Evolutionary conservation across 2,888 invertebrate genomes (phyloP).

Genomic region (Drosophila demipolita): DNA sequence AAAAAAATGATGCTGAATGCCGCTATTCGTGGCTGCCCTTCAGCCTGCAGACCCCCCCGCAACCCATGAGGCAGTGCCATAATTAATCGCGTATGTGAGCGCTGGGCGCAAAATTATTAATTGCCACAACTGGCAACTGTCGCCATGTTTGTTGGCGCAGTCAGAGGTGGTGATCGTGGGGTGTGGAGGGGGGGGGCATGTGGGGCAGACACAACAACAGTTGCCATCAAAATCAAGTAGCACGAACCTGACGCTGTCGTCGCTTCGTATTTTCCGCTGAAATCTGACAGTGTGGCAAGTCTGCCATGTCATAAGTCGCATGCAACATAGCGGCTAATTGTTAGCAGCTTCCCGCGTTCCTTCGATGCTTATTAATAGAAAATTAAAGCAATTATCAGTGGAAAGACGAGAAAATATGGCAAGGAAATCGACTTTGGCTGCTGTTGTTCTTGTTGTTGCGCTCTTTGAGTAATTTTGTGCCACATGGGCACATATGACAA

Average conservation of each 20-base stretch:
- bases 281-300: slow-evolving; percentile 46
- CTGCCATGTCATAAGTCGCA: slow-evolving; percentile 79
- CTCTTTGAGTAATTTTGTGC: slow-evolving; percentile 77
- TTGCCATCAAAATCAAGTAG: slow-evolving; percentile 18
- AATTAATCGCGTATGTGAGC: slow-evolving; percentile 84
- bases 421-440: slow-evolving; percentile 68
- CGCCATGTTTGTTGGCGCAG: slow-evolving; percentile 72
- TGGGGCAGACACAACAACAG: neutral
- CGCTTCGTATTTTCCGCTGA: slow-evolving; percentile 68
- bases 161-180: slow-evolving; percentile 1
- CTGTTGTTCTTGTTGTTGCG: slow-evolving; percentile 14
- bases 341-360: slow-evolving; percentile 73
- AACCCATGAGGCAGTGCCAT: slow-evolving; percentile 46
- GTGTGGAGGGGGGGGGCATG: neutral
- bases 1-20: slow-evolving; percentile 28
- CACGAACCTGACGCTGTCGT: slow-evolving; percentile 69
- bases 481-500: slow-evolving; percentile 75
- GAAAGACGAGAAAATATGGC: slow-evolving; percentile 58
- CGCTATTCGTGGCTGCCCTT: slow-evolving; percentile 17
- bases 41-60: neutral
- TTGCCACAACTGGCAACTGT: slow-evolving; percentile 83
- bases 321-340: slow-evolving; percentile 82
- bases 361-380: slow-evolving; percentile 79
- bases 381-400: slow-evolving; percentile 82
- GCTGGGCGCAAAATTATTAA: slow-evolving; percentile 82